phyloP scores from a whole-genome alignment of 2,888 invertebrate species.

The Octodonta nipae region DNA sequence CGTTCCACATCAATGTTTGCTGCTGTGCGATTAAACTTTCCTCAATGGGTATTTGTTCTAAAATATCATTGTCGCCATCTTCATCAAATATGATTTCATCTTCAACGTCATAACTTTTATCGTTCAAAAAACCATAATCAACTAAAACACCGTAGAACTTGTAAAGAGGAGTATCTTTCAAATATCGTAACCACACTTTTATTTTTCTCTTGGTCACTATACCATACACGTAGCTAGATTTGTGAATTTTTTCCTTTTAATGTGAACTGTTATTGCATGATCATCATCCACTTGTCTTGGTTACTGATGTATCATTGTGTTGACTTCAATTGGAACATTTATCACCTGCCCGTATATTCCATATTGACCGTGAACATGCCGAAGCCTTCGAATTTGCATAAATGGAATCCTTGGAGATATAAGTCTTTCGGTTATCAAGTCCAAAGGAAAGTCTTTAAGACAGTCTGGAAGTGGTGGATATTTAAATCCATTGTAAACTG shows the following conservation, averaged over 20 bases:
- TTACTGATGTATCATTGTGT: background rate
- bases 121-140: background rate
- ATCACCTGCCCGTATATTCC: background rate
- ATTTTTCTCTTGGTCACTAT: background rate
- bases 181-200: background rate
- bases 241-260: background rate
- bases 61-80: background rate
- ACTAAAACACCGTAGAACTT: background rate
- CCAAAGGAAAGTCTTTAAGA: background rate
- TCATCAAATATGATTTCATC: too few species aligned
- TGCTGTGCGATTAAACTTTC: conserved; percentile 3
- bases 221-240: background rate
- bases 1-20: conserved; percentile 1
- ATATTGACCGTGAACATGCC: conserved; percentile 1
- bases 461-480: background rate
- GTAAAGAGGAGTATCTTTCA: background rate
- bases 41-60: conserved; percentile 1
- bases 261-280: background rate
- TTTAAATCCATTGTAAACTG: conserved; percentile 1
- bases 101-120: background rate
- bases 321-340: background rate
- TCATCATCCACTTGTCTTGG: background rate
- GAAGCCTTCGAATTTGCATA: conserved; percentile 2
- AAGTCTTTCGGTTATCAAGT: background rate
- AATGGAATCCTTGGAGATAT: conserved; percentile 1